Evolutionary conservation across 1,140 invertebrate species (phyloP).

Genomic region (Leptinotarsa defecta): DNA sequence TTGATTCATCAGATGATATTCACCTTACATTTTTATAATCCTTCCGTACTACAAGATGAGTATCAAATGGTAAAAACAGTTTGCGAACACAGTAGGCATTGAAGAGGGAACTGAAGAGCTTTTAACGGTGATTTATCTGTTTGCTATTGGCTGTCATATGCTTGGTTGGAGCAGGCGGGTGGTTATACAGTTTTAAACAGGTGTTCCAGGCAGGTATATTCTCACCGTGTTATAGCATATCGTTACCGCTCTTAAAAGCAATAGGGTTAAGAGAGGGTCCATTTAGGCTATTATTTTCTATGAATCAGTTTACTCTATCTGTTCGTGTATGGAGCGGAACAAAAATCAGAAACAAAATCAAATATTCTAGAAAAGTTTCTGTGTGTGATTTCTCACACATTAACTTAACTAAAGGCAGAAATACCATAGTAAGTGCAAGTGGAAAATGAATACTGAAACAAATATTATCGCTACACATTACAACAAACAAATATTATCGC

Average conservation of each 20-base stretch:
- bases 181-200: constrained; percentile 43
- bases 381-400: too few relatives aligned
- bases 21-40: background rate
- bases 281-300: constrained; percentile 4
- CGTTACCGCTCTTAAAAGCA: constrained; percentile 10
- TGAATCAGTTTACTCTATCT: background rate
- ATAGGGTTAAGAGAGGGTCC: background rate
- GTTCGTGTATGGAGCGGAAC: too few relatives aligned
- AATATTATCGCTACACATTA: too few relatives aligned
- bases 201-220: constrained; percentile 38
- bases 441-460: too few relatives aligned
- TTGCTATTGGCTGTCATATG: constrained; percentile 41
- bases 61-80: constrained; percentile 19
- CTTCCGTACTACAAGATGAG: background rate
- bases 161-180: constrained; percentile 34
- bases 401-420: too few relatives aligned
- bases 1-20: background rate
- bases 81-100: constrained; percentile 12
- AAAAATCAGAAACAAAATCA: too few relatives aligned
- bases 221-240: constrained; percentile 25
- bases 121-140: constrained; percentile 49
- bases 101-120: constrained; percentile 38
- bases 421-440: too few relatives aligned
- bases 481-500: too few relatives aligned
- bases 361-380: too few relatives aligned